Conservation (phyloP, 2,888 invertebrate species). For the Apodemia mormo region DNA sequence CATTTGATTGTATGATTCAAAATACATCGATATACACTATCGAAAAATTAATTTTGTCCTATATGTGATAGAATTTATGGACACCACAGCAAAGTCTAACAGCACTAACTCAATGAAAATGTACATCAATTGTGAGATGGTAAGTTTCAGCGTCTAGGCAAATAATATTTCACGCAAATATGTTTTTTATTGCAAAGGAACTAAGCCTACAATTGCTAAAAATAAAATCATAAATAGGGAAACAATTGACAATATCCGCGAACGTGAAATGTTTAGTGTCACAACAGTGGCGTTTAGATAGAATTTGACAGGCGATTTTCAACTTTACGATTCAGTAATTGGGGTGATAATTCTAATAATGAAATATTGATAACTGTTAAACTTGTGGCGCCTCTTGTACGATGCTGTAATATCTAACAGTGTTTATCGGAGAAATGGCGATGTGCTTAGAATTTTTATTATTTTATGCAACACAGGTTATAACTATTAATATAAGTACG, state of each 20-base stretch:
- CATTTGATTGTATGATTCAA: too few relatives aligned
- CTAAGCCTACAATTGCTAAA: slow-evolving; percentile 35
- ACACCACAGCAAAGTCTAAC: slow-evolving; percentile 29
- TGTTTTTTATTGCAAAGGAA: slow-evolving; percentile 29
- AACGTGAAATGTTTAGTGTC: slow-evolving; percentile 31
- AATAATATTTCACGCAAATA: slow-evolving; percentile 29
- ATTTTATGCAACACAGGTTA: slow-evolving; percentile 45
- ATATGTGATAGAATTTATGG: slow-evolving; percentile 21
- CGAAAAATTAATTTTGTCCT: background rate
- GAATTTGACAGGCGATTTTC: slow-evolving; percentile 27
- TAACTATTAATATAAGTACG: slow-evolving; percentile 11
- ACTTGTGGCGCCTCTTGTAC: slow-evolving; percentile 26
- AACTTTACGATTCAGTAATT: background rate
- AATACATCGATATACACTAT: background rate
- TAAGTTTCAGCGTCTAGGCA: slow-evolving; percentile 24
- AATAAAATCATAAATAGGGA: slow-evolving; percentile 34
- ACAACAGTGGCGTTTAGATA: slow-evolving; percentile 26
- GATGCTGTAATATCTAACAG: slow-evolving; percentile 71
- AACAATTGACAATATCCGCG: slow-evolving; percentile 40
- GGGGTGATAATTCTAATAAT: slow-evolving; percentile 24
- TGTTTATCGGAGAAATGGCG: slow-evolving; percentile 68
- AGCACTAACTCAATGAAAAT: slow-evolving; percentile 39
- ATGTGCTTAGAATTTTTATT: slow-evolving; percentile 63
- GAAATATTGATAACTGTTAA: slow-evolving; percentile 17
- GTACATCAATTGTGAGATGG: slow-evolving; percentile 36